phyloP scores from a whole-genome alignment of 2,888 invertebrate genomes.

The Drosophila monieri region DNA sequence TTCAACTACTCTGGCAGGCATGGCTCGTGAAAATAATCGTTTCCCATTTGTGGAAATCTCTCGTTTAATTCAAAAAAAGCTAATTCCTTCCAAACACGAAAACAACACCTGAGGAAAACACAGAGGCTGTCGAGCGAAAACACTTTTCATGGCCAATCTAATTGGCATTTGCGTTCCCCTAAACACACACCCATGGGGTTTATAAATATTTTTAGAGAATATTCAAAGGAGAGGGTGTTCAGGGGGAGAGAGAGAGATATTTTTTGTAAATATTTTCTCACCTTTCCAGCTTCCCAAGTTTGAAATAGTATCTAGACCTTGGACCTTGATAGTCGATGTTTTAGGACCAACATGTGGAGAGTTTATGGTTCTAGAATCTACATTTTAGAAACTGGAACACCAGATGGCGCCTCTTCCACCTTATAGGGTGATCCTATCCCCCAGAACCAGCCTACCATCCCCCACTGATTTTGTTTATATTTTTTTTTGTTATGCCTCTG shows the following conservation, averaged over 20 bases:
- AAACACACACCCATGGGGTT: neutral
- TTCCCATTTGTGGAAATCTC: no score
- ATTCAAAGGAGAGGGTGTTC: conserved; percentile 6
- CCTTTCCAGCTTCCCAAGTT: neutral
- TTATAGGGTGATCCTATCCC: neutral
- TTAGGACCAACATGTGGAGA: conserved; percentile 22
- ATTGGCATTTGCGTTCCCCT: conserved; percentile 62
- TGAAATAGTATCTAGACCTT: neutral
- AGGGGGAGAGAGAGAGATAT: conserved; percentile 1
- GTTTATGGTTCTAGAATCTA: conserved; percentile 5
- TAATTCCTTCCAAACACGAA: no score
- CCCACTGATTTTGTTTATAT: conserved; percentile 32
- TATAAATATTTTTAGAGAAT: neutral
- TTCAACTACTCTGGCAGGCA: no score
- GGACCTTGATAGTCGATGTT: conserved; percentile 14
- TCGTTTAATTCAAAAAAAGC: no score
- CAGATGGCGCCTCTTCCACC: conserved; percentile 14
- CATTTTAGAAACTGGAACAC: neutral
- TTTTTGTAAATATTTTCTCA: neutral
- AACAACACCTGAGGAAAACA: conserved; percentile 42
- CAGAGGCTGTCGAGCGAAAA: conserved; percentile 51
- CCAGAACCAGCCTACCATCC: conserved; percentile 11
- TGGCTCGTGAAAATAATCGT: no score
- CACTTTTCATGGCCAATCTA: conserved; percentile 74
- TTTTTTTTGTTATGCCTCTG: conserved; percentile 7